Base-by-base conservation (phyloP, 2,888 invertebrate species). In the Chironomus tentans region DNA sequence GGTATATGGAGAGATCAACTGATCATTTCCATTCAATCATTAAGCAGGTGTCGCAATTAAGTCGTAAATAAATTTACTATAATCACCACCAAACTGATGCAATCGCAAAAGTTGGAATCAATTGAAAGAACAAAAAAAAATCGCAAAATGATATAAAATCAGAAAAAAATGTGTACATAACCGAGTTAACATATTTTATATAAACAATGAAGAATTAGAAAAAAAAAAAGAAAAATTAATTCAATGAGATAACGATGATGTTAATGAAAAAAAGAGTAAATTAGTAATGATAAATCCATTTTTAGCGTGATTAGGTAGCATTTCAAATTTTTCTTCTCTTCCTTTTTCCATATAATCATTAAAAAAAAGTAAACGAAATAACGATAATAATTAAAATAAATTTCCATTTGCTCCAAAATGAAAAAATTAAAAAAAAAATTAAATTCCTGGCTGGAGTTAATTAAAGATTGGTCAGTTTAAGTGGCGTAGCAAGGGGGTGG, bases 151-250 rank as follows among this genome's bases (percentile, higher is more conserved):
- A 38, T 38, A 38, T 38, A 38, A 38, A 38, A 38, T 65, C 21
- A 65, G 21, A 24, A 21, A 24, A 18, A 13, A 56, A 56, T 24
- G 21, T 65, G 65, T 65, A 65, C 21, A 65, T 65, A 56, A 65
- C 65, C 65, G 65, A 65, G 65, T 65, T 65, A 65, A 65, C 65
- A 65, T 65, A 24, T 65, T 65, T 65, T 65, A 65, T 65, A 38
- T 38, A 65, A 65, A 24, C 5, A 21, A 65, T 21, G 12, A 24
- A 24, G 21, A 65, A 62, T 7, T 24, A 21, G 56, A 15, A 65
- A 65, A 65, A n/a, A n/a, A 21, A 65, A 65, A 21, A 4, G 7
- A 22, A 65, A 18, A 22, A 13, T 65, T 21, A 13, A 65, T 65
- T 65, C 65, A 65, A 15, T 18, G 56, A 56, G 56, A 38, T 38